Evolutionary conservation across 1,140 invertebrate species (phyloP), one percentile per base, ranked within the genome.

Genomic region (Apis florea): DNA sequence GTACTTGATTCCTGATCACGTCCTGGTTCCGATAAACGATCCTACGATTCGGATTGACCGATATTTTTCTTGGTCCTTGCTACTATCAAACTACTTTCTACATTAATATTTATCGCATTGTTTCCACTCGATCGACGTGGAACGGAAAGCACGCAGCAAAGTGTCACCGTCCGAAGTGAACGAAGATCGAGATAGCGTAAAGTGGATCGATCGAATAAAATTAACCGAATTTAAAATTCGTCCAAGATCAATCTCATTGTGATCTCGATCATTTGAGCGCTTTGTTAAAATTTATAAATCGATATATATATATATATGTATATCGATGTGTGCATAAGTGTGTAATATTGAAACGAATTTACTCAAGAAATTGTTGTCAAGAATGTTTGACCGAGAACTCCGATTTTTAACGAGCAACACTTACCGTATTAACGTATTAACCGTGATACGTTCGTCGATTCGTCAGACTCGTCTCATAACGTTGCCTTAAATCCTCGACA

Each of bases 1-100:
- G 82, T 75, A 71, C 72, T n/a, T 83, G 84, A 91, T 91, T 90
- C 83, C 71, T 79, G 87, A 90, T 86, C 85, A 84, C 83, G 85
- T 85, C 80, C 87, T 77, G 80, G 58, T 88, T 89, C 79, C 85
- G 84, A 84, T 88, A 84, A 71, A 83, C 68, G 47, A 53, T 54
- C 53, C 40, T 56, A 24, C 64, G 51, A 73, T 54, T 75, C 56
- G 9, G 17, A 69, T 24, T 49, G 80, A 49, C 58, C 74, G 66
- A 63, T 82, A 77, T 69, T 58, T 49, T 61, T 40, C 53, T 81
- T 64, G 9, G 15, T 61, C 59, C 40, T 70, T 58, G 56, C 58
- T 13, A 9, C 3, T n/a, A 59, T 40, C 53, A n/a, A 21, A 75
- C 79, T 75, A 75, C 79, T 75, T 74, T 75, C 79, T 81, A 81